phyloP scores from a whole-genome alignment of 1,140 invertebrate species.

The Capitella teleta region DNA sequence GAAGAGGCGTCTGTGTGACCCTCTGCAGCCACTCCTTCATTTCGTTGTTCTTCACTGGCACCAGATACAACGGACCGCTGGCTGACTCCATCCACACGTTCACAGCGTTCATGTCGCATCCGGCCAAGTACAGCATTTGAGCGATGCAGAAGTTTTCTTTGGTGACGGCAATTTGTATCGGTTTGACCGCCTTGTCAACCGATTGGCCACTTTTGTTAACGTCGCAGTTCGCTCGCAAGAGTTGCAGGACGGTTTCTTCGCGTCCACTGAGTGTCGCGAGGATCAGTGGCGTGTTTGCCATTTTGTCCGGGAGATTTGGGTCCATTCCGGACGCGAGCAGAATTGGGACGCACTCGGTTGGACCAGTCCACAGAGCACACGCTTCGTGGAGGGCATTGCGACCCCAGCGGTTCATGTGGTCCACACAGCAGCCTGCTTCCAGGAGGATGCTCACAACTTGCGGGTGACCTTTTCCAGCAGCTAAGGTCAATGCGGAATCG shows the following conservation, averaged over 20 bases:
- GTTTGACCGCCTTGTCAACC: too few relatives aligned
- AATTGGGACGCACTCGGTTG: not conserved
- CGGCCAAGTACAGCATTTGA: conserved; percentile 1
- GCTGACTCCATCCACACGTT: not conserved
- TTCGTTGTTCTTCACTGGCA: too few relatives aligned
- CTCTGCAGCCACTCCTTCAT: not conserved
- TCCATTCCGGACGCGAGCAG: not conserved
- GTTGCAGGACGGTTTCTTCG: not conserved
- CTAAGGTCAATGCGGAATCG: not conserved
- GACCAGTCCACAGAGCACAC: not conserved
- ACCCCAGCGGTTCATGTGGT: not conserved
- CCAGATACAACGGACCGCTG: too few relatives aligned
- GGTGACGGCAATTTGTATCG: not conserved
- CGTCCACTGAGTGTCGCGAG: not conserved
- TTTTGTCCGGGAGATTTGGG: not conserved
- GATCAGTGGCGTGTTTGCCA: not conserved
- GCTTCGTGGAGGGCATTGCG: conserved; percentile 3
- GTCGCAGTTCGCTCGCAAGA: not conserved
- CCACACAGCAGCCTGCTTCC: not conserved
- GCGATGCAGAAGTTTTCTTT: not conserved
- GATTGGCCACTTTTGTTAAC: not conserved
- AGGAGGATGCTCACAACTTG: not conserved
- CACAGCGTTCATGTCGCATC: conserved; percentile 1
- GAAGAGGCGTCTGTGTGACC: not conserved
- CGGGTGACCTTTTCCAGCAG: not conserved